Base-by-base conservation (phyloP, 2,888 invertebrate species). In the Epistrophe eligans region DNA sequence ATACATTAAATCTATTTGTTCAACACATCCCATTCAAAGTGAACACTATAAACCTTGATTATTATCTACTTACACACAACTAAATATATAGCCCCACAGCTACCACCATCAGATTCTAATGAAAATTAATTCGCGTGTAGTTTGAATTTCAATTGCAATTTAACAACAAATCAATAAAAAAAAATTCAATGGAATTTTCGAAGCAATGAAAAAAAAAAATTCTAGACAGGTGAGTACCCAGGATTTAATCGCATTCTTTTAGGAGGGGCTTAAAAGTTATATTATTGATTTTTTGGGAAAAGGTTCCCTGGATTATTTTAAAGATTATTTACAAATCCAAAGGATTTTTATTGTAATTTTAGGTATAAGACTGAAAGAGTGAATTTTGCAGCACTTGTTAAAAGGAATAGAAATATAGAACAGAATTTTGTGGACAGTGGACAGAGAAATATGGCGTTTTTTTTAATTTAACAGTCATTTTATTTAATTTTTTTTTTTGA, bases 141-240 rank as follows among this genome's bases (percentile, higher is more conserved):
- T 76, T 72, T 77, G 72, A 77, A 77, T 57, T 79, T 62, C 60
- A 80, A 72, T 84, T 64, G n/a, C 48, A 76, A 45, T 19, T 62
- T 19, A 45, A 45, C 28, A 66, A 40, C 40, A 72, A 82, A 77
- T 64, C 58, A 82, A 71, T 64, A 32, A 71, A 24, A 32, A 71
- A 24, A 28, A 28, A 70, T n/a, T 19, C 52, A 32, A 3, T 52
- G 24, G 10, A 38, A 50, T 4, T 2, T 35, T 15, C 1, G 4
- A 43, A 7, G 5, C 5, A 40, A 4, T 11, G 0, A 43, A 43
- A 15, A 15, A 45, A 15, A 45, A 7, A 45, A 6, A 45, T n/a
- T 1, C 5, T 43, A 43, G 15, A 8, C 45, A n/a, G 45, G 45
- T 45, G 8, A 2, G 45, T 45, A 45, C 7, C 45, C 7, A n/a